Base-by-base conservation (phyloP, 1,140 invertebrate species). In the Brachionus plicatilis region DNA sequence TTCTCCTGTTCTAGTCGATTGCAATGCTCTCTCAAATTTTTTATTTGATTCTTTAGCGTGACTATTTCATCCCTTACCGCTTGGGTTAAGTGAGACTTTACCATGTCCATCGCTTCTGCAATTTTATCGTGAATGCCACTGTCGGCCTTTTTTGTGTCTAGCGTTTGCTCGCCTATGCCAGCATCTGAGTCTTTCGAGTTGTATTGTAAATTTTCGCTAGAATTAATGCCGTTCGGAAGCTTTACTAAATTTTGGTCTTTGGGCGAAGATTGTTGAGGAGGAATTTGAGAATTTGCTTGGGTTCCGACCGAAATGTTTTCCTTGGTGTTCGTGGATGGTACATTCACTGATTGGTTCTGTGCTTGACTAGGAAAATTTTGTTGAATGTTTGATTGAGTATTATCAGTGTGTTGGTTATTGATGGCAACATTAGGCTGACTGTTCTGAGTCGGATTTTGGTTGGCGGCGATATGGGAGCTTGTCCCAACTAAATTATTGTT, bases 1-100 rank as follows among this genome's bases (percentile, higher is more conserved):
- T 82, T 82, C n/a, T 82, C 79, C 37, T 82, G 79, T 24, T 82
- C 79, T 20, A 82, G 45, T 24, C 79, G 50, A 24, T 24, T 68
- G 33, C 53, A 60, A 11, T 82, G n/a, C 9, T 82, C 79, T 68
- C 29, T 60, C 17, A 82, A 45, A 11, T 60, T 37, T 56, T 82
- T 82, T 82, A 82, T 82, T 82, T 82, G n/a, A 41, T 65, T 60
- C 60, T 82, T 82, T 3, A 82, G 43, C 3, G 79, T 24, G 1
- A 68, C 79, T 17, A 82, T 82, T 82, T 82, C 79, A 12, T 82
- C 79, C 37, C 43, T 41, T 20, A 82, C 79, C 14, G 79, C 79
- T 60, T 56, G 53, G 29, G 79, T 82, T 45, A 82, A 82, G 27
- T 60, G 53, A 11, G 79, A 29, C 37, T 82, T 82, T 24, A 82